Conservation (phyloP, 2,797 vertebrate genomes). For the Tolypeutes matacus region DNA sequence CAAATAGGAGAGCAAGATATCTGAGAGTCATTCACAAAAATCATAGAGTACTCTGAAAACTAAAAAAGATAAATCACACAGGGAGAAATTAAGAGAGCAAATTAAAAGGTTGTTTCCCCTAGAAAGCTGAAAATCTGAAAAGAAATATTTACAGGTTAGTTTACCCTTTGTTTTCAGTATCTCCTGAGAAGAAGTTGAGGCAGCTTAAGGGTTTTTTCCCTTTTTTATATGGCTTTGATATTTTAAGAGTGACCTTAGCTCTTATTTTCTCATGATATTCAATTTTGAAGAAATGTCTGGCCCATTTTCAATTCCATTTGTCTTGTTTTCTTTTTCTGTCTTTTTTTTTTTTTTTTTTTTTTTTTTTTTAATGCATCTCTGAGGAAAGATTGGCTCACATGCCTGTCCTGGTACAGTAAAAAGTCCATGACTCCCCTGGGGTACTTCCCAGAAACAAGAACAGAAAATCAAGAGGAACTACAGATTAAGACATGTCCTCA, state of each 20-base stretch:
- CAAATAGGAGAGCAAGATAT: neutral
- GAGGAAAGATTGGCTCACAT: neutral
- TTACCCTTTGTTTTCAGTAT: neutral
- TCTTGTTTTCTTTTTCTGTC: neutral
- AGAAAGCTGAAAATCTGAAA: constrained; percentile 7
- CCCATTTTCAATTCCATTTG: neutral
- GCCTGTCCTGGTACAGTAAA: neutral
- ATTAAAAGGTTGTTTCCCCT: neutral
- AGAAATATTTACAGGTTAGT: neutral
- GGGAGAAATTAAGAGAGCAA: constrained; percentile 40
- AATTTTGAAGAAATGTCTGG: neutral
- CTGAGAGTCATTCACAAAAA: neutral
- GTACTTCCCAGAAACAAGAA: neutral
- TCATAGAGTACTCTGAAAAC: neutral
- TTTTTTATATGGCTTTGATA: neutral
- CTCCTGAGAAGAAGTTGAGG: neutral
- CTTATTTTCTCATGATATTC: neutral
- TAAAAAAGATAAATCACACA: neutral
- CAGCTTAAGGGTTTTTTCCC: neutral
- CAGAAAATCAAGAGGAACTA: neutral
- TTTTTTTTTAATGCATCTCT: neutral
- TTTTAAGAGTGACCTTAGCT: constrained; percentile 36
- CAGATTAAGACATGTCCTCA: neutral
- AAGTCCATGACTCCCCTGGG: neutral
- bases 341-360: neutral